Percentiles rank a stretch among this genome's conserved stretches.
Evolutionary conservation across 2,888 invertebrate species (phyloP).

Genomic region (Pedicia rivosa): DNA sequence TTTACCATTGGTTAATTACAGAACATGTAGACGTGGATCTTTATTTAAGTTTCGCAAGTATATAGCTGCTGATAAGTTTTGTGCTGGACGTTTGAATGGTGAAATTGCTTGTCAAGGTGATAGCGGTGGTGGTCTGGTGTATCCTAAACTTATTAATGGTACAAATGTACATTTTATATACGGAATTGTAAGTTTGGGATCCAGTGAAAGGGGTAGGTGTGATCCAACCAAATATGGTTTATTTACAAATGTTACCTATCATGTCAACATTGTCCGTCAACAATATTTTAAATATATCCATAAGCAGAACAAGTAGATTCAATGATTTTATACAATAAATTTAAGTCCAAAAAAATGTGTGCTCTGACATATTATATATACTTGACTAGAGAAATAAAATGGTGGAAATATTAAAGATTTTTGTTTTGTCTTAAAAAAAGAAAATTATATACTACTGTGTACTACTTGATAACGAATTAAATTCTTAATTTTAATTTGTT

Average conservation of each 20-base stretch:
- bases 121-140: slow-evolving; percentile 18
- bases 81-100: slow-evolving; percentile 16
- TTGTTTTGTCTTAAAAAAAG: no score
- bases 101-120: slow-evolving; percentile 17
- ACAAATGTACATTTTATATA: not conserved
- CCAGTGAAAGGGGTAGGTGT: not conserved
- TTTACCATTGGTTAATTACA: slow-evolving; percentile 1
- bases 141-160: not conserved
- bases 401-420: no score
- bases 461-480: no score
- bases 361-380: no score
- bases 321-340: no score
- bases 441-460: no score
- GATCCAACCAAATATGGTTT: not conserved
- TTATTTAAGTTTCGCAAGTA: slow-evolving; percentile 10
- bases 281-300: not conserved
- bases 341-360: no score
- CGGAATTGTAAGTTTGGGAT: slow-evolving; percentile 3
- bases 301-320: no score
- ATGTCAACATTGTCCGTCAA: not conserved
- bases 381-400: no score
- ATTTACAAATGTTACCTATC: not conserved
- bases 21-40: slow-evolving; percentile 12
- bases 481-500: no score
- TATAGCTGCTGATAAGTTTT: slow-evolving; percentile 23